These are phyloP conservation scores for Caenorhabditis doughertyi DNA, from an alignment of 2,888 invertebrate genomes.

Conservation along the genomic window DNA sequence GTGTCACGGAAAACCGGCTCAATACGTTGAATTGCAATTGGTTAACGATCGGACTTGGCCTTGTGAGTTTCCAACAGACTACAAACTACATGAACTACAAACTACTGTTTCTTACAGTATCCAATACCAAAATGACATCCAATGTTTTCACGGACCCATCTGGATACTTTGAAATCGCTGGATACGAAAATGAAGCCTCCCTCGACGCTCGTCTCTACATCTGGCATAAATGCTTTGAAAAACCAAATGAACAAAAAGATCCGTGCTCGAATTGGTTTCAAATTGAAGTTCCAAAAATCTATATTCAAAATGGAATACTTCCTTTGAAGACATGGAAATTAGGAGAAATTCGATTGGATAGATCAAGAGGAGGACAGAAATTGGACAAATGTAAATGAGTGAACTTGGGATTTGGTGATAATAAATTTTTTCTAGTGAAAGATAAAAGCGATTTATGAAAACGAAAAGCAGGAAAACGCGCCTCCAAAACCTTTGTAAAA, in stretches of 20 bases:
- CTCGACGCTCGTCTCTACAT: constrained; percentile 26
- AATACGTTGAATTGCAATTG: background rate
- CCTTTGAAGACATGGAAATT: constrained; percentile 14
- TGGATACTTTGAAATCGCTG: constrained; percentile 17
- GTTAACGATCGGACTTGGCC: too few species aligned
- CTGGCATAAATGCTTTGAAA: constrained; percentile 30
- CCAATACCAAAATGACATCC: background rate
- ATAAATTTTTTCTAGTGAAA: background rate
- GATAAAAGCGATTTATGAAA: too few species aligned
- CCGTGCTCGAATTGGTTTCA: constrained; percentile 4
- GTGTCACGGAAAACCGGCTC: constrained; percentile 3
- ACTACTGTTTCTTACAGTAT: too few species aligned
- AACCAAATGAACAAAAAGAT: constrained; percentile 6
- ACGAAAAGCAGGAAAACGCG: too few species aligned
- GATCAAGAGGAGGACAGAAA: background rate
- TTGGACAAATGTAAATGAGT: background rate
- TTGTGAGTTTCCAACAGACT: too few species aligned
- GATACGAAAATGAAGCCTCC: background rate
- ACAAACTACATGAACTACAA: too few species aligned
- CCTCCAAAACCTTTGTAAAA: too few species aligned
- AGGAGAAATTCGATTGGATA: constrained; percentile 7
- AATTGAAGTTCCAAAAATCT: constrained; percentile 11
- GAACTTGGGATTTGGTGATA: too few species aligned
- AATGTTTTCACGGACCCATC: constrained; percentile 12
- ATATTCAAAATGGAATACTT: background rate